Evolutionary conservation across 2,797 vertebrate genomes (phyloP).

Genomic region (Rhincodon typus): DNA sequence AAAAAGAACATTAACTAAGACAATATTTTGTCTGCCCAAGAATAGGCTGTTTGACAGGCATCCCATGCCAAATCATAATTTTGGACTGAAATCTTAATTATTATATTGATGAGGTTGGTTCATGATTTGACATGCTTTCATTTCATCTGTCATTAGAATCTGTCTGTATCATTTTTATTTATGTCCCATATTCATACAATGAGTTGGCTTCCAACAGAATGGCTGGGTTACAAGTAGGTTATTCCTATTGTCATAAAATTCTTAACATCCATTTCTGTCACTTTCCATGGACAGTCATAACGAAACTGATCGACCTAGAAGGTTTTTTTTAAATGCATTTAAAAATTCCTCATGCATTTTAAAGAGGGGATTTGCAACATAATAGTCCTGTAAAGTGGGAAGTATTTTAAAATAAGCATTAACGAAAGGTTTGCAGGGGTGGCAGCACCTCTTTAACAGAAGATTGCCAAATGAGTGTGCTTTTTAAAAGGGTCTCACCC

Average conservation of each 20-base stretch:
- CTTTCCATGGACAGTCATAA: neutral
- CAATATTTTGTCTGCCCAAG: no score
- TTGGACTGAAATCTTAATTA: neutral
- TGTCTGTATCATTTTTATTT: neutral
- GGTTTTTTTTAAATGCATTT: neutral
- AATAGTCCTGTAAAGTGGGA: neutral
- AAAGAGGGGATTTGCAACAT: neutral
- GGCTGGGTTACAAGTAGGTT: neutral
- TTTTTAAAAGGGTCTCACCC: neutral
- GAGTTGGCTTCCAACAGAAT: neutral
- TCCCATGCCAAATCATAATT: neutral
- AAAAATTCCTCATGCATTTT: neutral
- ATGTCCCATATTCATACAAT: neutral
- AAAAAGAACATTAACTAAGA: neutral
- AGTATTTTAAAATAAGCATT: neutral
- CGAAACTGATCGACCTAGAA: neutral
- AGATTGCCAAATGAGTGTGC: neutral
- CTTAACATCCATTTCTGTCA: neutral
- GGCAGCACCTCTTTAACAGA: neutral
- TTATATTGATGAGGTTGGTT: neutral
- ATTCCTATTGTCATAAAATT: neutral
- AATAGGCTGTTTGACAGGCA: neutral
- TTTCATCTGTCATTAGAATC: neutral
- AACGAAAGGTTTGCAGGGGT: neutral
- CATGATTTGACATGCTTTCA: neutral